These are phyloP conservation scores for Hoplostethus atlanticus DNA, from an alignment of 2,797 vertebrate species.

Conservation along the genomic window DNA sequence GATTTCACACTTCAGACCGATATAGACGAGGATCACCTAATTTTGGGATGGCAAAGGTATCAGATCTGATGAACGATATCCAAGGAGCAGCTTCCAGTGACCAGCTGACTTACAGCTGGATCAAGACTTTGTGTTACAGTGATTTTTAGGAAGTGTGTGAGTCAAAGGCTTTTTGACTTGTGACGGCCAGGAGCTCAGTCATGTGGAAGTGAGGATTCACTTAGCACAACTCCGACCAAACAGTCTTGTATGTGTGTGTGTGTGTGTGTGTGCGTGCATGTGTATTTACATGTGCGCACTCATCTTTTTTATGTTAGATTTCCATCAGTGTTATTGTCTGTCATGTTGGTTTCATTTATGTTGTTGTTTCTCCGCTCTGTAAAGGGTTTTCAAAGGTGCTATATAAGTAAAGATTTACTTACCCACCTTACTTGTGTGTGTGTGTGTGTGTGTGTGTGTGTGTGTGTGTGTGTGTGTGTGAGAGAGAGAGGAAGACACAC, in stretches of 20 bases:
- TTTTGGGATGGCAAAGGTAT: no score
- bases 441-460: not conserved
- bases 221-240: conserved; percentile 18
- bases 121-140: conserved; percentile 10
- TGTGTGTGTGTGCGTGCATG: not conserved
- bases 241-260: not conserved
- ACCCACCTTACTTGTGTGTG: not conserved
- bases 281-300: no score
- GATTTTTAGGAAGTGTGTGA: conserved; percentile 21
- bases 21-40: no score
- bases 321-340: no score
- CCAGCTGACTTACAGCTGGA: conserved; percentile 8
- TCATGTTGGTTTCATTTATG: no score
- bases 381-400: conserved; percentile 9
- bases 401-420: conserved; percentile 6
- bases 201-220: conserved; percentile 15
- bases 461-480: not conserved
- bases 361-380: not conserved
- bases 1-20: not conserved
- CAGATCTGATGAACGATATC: conserved; percentile 32
- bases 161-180: conserved; percentile 21
- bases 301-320: not conserved
- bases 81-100: not conserved
- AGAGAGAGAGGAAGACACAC: conserved; percentile 10
- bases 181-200: not conserved